A percentile compares a stretch with the other conserved stretches of the same genome.
These are phyloP conservation scores for Brachynemurus nebulosus DNA, from an alignment of 2,888 invertebrate genomes.

Conservation along the genomic window DNA sequence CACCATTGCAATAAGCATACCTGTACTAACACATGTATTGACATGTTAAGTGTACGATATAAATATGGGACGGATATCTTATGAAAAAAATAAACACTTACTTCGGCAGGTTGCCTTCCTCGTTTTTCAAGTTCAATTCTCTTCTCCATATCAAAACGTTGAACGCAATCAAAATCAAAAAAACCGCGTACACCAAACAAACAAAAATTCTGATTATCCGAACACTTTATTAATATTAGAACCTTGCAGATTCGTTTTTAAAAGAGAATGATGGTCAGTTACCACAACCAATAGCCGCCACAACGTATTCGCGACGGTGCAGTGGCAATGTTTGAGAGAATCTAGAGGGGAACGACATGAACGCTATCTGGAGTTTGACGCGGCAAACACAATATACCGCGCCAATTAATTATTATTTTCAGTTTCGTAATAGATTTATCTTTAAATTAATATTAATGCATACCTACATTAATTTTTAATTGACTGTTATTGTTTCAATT, in stretches of 20 bases:
- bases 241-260: constrained; percentile 2
- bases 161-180: not conserved
- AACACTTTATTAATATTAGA: not conserved
- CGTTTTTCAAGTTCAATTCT: constrained; percentile 90
- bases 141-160: constrained; percentile 66
- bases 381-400: too few species aligned
- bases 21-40: constrained; percentile 8
- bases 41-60: constrained; percentile 3
- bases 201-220: not conserved
- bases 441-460: too few species aligned
- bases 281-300: constrained; percentile 7
- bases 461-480: too few species aligned
- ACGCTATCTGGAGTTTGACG: constrained; percentile 3
- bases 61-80: constrained; percentile 7
- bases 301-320: constrained; percentile 8
- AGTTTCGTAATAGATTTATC: too few species aligned
- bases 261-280: constrained; percentile 5
- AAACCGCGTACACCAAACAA: not conserved
- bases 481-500: too few species aligned
- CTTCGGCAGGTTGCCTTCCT: constrained; percentile 80
- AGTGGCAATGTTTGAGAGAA: constrained; percentile 2
- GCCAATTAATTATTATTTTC: too few species aligned
- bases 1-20: too few species aligned
- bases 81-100: constrained; percentile 37
- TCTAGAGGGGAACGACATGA: constrained; percentile 1